Evolutionary conservation across 2,888 invertebrate species (phyloP), one percentile per base, ranked within the genome.

Genomic region (Pyrocoelia pectoralis): DNA sequence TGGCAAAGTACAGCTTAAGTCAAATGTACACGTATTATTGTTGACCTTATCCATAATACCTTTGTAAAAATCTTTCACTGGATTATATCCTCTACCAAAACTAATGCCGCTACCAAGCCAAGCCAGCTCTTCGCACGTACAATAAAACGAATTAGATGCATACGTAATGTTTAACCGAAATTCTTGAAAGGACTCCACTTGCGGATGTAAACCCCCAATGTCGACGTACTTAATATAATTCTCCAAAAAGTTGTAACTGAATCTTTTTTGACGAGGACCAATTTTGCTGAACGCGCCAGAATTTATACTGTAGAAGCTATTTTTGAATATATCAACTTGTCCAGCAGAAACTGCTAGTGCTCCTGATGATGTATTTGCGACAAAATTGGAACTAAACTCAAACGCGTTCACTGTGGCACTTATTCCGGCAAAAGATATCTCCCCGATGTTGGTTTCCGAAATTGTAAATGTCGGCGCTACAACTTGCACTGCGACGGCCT

Each of bases 321-420:
- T 86, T 67, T 81, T 77, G 1, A 75, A 72, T 49, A 86, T 73
- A 17, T 61, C 61, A 2, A 74, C 72, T 43, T 70, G 71, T 51
- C 72, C 66, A 1, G 74, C 58, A 19, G 72, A 28, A n/a, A 78
- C 67, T 6, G 79, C 69, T 14, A 86, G 73, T 4, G 82, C 84
- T 63, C 82, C 81, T 1, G 81, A 69, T 41, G 74, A 74, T 53
- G 85, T 73, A 57, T 79, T 80, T 69, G 79, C 81, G 55, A 85
- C 79, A 15, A 64, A 75, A 69, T 86, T 86, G 59, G 79, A 77
- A 38, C 71, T 68, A 15, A 86, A 74, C 56, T 73, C 68, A 61
- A 85, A 75, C 60, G 75, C 74, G 64, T 83, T 81, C 1, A 83
- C 75, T 10, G 84, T 84, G 19, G 84, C 78, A 69, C 85, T 85